A percentile compares a stretch with the other conserved stretches of the same genome.
phyloP scores from a whole-genome alignment of 2,888 invertebrate species.

The Artemia sinica region DNA sequence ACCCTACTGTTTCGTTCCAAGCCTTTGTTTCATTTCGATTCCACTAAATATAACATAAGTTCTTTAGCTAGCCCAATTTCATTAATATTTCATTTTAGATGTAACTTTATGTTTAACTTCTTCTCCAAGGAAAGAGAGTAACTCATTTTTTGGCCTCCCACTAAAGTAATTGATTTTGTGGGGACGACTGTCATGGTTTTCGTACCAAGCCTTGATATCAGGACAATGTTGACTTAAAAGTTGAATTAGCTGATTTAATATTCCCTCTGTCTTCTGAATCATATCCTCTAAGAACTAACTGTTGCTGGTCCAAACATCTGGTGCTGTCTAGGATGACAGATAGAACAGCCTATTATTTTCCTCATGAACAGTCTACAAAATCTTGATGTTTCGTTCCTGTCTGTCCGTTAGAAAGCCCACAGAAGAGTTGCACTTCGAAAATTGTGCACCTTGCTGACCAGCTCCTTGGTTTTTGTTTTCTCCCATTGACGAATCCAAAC shows the following conservation, averaged over 20 bases:
- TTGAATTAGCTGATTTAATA: no score
- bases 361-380: no score
- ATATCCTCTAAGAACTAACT: no score
- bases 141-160: not conserved
- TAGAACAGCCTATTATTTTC: no score
- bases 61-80: not conserved
- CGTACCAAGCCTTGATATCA: not conserved
- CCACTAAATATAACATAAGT: not conserved
- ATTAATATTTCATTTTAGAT: not conserved
- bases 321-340: no score
- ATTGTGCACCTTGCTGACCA: not conserved
- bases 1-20: not conserved
- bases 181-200: not conserved
- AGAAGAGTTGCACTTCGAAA: no score
- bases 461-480: conserved; percentile 7
- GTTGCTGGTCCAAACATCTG: no score
- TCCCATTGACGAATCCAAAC: not conserved
- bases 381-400: no score
- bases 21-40: not conserved
- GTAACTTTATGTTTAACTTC: not conserved
- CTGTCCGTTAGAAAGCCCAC: no score
- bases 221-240: not conserved
- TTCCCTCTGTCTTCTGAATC: no score
- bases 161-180: conserved; percentile 1
- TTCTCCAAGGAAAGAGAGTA: not conserved